Evolutionary conservation across 2,113 vertebrate species (phyloP), one percentile per base, ranked within the genome.

Genomic region (Sebastes fasciatus): DNA sequence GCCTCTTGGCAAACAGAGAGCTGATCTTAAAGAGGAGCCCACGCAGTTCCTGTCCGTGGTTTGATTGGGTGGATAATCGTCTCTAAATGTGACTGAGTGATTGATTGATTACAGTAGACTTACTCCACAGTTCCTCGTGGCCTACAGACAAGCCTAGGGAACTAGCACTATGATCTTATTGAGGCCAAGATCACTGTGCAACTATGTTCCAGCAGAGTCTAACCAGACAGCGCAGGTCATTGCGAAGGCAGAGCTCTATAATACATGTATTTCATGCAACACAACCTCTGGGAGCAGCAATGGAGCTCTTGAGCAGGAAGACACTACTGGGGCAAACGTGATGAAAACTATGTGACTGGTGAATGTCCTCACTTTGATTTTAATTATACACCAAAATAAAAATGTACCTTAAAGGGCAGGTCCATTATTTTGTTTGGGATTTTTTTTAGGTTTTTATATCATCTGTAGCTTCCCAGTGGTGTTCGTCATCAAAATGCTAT

Each of bases 11-110:
- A 57, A 77, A 62, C 66, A 19, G 48, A 34, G 45, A 82, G 61
- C 13, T 83, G 61, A 83, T 90, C 85, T 89, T 69, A 73, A 77
- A 84, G 77, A 80, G 55, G 64, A 68, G 13, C 54, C 64, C 76
- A 55, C 9, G 45, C 54, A 69, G 67, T 7, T 84, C 16, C 71
- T 26, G 48, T 34, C 58, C n/a, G 65, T 4, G 43, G 34, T 77
- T 66, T 10, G 26, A 67, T 13, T 17, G 40, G 11, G 62, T 19
- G 6, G 40, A 45, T 69, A 10, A 46, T 5, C 7, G 40, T 9
- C 16, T 66, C 9, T 70, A 46, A 55, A 52, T 73, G 73, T 34
- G 52, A 70, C 19, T 61, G 57, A 5, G 6, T 49, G 21, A 68
- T 48, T 23, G 12, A 48, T 14, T 48, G 43, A 48, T 46, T 52